Evolutionary conservation across 1,140 invertebrate species (phyloP).

Genomic region (Pachypsylla venusta): DNA sequence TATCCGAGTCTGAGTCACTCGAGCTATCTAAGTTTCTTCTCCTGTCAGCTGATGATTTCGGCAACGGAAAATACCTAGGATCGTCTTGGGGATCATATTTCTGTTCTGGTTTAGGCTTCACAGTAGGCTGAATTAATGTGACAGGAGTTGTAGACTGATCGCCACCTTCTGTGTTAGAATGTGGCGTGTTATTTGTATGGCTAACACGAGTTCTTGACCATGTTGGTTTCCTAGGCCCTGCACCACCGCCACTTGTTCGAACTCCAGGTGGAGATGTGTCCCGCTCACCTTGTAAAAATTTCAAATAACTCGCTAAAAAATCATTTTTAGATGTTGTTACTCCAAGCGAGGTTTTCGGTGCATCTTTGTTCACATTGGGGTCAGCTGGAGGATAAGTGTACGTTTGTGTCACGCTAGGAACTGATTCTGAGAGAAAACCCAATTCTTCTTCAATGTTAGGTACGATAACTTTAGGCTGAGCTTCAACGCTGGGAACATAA

Average conservation of each 20-base stretch:
- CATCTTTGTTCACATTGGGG: not conserved
- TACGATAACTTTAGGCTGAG: conserved; percentile 62
- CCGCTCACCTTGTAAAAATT: conserved; percentile 64
- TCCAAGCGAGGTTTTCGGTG: not conserved
- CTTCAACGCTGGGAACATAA: conserved; percentile 34
- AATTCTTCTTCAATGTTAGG: conserved; percentile 73
- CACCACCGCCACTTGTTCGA: conserved; percentile 37
- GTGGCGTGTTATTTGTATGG: conserved; percentile 15
- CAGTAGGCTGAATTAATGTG: conserved; percentile 16
- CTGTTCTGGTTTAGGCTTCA: conserved; percentile 5
- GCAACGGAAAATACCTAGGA: conserved; percentile 53
- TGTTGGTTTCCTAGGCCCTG: conserved; percentile 37
- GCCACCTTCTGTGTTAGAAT: conserved; percentile 21
- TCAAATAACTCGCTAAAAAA: conserved; percentile 70
- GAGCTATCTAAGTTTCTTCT: conserved; percentile 46
- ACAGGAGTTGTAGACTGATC: conserved; percentile 16
- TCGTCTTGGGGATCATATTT: conserved; percentile 40
- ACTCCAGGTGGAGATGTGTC: conserved; percentile 56
- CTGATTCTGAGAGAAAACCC: conserved; percentile 48
- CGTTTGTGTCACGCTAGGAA: not conserved
- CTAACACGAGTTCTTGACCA: conserved; percentile 38
- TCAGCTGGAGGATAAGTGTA: not conserved
- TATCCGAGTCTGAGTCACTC: conserved; percentile 24
- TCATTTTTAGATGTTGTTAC: conserved; percentile 29
- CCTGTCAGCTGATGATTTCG: conserved; percentile 44